A percentile compares a stretch with the other conserved stretches of the same genome.
These are phyloP conservation scores for Trachops cirrhosus DNA, from an alignment of 2,797 vertebrate genomes.

Conservation along the genomic window DNA sequence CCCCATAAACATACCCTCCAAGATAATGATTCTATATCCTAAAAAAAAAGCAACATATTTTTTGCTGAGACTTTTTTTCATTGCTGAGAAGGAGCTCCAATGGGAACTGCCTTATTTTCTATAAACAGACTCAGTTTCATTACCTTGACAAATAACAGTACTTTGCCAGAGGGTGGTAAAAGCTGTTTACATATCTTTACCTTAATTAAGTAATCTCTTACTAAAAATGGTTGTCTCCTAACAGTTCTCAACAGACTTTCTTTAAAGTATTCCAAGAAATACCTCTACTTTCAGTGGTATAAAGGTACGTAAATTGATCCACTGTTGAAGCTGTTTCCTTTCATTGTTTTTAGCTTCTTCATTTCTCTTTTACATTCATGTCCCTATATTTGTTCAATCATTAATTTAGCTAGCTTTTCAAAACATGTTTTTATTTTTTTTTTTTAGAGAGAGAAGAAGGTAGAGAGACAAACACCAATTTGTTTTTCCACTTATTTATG, in stretches of 20 bases:
- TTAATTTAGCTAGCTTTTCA: constrained; percentile 3
- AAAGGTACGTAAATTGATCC: constrained; percentile 13
- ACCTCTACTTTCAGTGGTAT: constrained; percentile 12
- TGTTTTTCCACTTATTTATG: background rate
- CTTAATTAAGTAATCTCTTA: constrained; percentile 68
- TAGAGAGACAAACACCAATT: background rate
- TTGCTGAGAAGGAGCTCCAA: background rate
- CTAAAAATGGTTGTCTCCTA: constrained; percentile 42
- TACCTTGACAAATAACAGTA: constrained; percentile 24
- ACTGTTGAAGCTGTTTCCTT: constrained; percentile 31
- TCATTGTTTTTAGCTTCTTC: constrained; percentile 40
- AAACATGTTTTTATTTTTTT: background rate
- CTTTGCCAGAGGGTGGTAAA: constrained; percentile 44
- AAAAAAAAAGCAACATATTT: background rate
- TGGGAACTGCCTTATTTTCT: background rate
- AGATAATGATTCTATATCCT: background rate
- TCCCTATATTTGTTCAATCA: constrained; percentile 17
- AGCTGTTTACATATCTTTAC: constrained; percentile 46
- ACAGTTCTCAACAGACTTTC: constrained; percentile 60
- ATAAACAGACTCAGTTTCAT: constrained; percentile 38
- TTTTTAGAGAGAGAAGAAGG: background rate
- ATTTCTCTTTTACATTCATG: constrained; percentile 37
- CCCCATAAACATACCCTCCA: background rate
- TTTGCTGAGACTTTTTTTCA: background rate
- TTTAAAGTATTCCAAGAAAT: constrained; percentile 47